Conservation (phyloP, 2,113 vertebrate genomes). For the Gila orcuttii region DNA sequence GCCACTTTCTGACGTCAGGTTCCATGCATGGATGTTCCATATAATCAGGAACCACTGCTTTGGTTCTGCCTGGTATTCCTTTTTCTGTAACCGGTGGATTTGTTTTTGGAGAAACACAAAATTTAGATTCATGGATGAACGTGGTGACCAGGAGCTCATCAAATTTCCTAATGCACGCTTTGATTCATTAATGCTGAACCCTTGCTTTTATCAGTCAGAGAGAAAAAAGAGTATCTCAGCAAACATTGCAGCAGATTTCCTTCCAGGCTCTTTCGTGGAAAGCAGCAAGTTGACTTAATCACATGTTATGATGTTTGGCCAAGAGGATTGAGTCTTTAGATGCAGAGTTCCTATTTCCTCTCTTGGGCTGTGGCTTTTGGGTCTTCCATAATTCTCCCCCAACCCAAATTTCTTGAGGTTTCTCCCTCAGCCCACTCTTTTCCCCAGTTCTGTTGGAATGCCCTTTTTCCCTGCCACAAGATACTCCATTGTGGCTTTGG, state of each 20-base stretch:
- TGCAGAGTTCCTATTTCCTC: slow-evolving; percentile 32
- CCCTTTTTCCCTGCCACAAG: slow-evolving; percentile 47
- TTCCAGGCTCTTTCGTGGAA: slow-evolving; percentile 4
- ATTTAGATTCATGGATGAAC: not conserved
- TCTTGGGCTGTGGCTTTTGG: slow-evolving; percentile 29
- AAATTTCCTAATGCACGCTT: not conserved
- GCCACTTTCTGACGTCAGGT: slow-evolving; percentile 62
- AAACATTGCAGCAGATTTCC: slow-evolving; percentile 1
- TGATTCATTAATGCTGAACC: not conserved
- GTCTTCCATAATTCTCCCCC: slow-evolving; percentile 35
- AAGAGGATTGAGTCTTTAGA: slow-evolving; percentile 12
- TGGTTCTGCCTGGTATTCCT: not conserved
- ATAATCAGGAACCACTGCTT: slow-evolving; percentile 20
- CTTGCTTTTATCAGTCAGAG: not conserved
- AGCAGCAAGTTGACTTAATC: slow-evolving; percentile 24
- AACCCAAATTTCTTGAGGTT: slow-evolving; percentile 36
- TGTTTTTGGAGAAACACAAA: not conserved
- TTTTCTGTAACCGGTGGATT: not conserved
- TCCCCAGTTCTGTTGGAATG: slow-evolving; percentile 54
- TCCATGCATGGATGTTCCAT: slow-evolving; percentile 59
- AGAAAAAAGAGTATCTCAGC: not conserved
- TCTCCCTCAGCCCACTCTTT: slow-evolving; percentile 49
- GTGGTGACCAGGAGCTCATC: not conserved
- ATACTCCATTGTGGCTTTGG: slow-evolving; percentile 56
- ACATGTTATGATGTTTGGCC: slow-evolving; percentile 11